These are phyloP conservation scores for Paralinhomoeus sp. DNA, from an alignment of 2,888 invertebrate species.

Conservation along the genomic window DNA sequence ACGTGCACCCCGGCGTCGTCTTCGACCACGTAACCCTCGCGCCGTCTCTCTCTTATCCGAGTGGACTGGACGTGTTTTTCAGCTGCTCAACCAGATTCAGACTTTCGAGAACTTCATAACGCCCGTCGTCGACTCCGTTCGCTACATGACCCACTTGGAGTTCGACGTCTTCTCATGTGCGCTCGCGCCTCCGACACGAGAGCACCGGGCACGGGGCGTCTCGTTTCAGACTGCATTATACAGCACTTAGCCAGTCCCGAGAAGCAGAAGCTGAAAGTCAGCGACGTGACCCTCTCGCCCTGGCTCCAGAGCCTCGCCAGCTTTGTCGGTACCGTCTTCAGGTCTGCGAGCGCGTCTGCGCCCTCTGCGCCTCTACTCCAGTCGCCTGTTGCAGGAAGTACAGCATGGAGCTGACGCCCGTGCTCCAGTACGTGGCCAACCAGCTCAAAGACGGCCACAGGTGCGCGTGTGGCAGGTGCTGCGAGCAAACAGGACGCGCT, in stretches of 20 bases:
- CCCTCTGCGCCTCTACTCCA: neutral
- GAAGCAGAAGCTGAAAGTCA: slow-evolving; percentile 49
- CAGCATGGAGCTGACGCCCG: slow-evolving; percentile 72
- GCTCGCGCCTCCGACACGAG: no score
- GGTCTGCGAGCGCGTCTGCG: slow-evolving; percentile 26
- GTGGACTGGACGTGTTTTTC: neutral
- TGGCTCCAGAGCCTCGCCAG: slow-evolving; percentile 49
- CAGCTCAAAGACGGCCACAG: slow-evolving; percentile 84
- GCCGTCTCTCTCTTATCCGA: no score
- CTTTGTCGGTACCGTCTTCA: slow-evolving; percentile 84
- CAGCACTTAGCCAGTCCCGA: slow-evolving; percentile 60
- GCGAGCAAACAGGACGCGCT: no score
- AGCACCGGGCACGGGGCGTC: no score
- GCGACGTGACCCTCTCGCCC: slow-evolving; percentile 62
- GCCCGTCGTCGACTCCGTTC: slow-evolving; percentile 89
- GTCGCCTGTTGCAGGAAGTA: slow-evolving; percentile 32
- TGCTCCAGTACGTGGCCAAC: slow-evolving; percentile 88
- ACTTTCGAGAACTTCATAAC: slow-evolving; percentile 75
- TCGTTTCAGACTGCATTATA: slow-evolving; percentile 59
- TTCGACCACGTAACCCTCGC: slow-evolving; percentile 70
- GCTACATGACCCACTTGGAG: slow-evolving; percentile 76
- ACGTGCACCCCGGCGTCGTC: slow-evolving; percentile 76
- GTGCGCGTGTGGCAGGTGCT: slow-evolving; percentile 28
- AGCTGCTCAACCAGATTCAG: slow-evolving; percentile 40
- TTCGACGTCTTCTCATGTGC: slow-evolving; percentile 77